phyloP scores from a whole-genome alignment of 2,888 invertebrate genomes.

The Dastarcus helophoroides region DNA sequence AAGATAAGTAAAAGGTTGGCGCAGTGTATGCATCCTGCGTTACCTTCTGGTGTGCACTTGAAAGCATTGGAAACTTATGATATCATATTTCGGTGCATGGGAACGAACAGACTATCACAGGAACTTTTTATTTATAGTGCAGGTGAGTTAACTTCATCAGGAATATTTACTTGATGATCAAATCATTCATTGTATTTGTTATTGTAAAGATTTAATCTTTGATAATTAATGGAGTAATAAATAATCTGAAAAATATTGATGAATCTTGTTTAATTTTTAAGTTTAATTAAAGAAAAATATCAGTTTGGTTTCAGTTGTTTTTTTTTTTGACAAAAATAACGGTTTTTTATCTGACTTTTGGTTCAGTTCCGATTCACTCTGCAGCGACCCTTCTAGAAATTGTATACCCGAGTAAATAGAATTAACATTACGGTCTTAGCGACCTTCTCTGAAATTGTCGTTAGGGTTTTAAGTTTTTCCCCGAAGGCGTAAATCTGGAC shows the following conservation, averaged over 20 bases:
- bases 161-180: not conserved
- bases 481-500: too few relatives aligned
- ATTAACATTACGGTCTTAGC: too few relatives aligned
- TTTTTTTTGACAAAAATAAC: too few relatives aligned
- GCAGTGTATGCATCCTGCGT: conserved; percentile 86
- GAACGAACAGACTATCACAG: conserved; percentile 64
- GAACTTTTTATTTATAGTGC: conserved; percentile 77
- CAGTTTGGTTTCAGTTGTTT: too few relatives aligned
- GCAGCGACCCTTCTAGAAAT: too few relatives aligned
- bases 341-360: too few relatives aligned
- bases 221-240: too few relatives aligned
- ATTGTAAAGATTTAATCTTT: conserved; percentile 1
- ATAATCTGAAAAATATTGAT: too few relatives aligned
- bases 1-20: conserved; percentile 83
- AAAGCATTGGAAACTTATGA: conserved; percentile 87
- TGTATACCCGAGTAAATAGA: too few relatives aligned
- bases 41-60: conserved; percentile 84
- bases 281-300: not conserved
- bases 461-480: too few relatives aligned
- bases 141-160: conserved; percentile 33
- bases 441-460: too few relatives aligned
- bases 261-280: not conserved
- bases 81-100: conserved; percentile 81
- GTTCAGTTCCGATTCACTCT: too few relatives aligned
- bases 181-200: not conserved